phyloP scores from a whole-genome alignment of 2,888 invertebrate genomes.

The Drosophila meridiana region DNA sequence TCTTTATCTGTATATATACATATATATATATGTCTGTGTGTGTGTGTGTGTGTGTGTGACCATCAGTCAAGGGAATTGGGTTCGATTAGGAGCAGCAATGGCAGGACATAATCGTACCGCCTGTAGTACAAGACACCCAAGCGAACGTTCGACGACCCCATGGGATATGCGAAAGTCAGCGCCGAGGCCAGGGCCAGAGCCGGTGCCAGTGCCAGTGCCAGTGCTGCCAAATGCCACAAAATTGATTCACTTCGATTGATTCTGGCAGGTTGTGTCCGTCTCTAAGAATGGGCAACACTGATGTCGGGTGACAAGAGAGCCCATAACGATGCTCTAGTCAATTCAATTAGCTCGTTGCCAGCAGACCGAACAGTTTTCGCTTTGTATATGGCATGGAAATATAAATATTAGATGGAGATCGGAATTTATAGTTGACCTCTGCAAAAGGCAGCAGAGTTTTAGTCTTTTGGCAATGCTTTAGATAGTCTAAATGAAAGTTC shows the following conservation, averaged over 20 bases:
- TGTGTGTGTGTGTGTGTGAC: background rate
- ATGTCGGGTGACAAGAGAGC: conserved; percentile 34
- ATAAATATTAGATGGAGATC: background rate
- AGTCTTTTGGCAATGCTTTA: too few relatives aligned
- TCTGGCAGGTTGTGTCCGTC: conserved; percentile 43
- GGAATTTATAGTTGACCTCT: background rate
- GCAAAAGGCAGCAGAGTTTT: background rate
- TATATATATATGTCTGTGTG: background rate
- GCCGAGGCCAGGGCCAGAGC: too few relatives aligned
- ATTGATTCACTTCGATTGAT: conserved; percentile 78
- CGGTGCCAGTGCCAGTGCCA: background rate
- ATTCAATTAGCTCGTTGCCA: conserved; percentile 44
- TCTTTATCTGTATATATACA: background rate
- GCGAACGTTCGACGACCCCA: conserved; percentile 50
- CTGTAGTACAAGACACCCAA: conserved; percentile 5
- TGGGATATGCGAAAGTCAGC: conserved; percentile 47
- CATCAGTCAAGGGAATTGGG: conserved; percentile 67
- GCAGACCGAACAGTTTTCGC: conserved; percentile 10
- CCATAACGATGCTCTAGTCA: conserved; percentile 25
- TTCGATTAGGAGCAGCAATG: conserved; percentile 57
- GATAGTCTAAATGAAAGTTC: too few relatives aligned
- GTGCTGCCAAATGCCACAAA: conserved; percentile 60
- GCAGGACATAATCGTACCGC: conserved; percentile 19
- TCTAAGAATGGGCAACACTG: background rate
- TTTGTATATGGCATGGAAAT: background rate